Evolutionary conservation across 2,113 vertebrate species (phyloP), one percentile per base, ranked within the genome.

Genomic region (Elephas maximus): DNA sequence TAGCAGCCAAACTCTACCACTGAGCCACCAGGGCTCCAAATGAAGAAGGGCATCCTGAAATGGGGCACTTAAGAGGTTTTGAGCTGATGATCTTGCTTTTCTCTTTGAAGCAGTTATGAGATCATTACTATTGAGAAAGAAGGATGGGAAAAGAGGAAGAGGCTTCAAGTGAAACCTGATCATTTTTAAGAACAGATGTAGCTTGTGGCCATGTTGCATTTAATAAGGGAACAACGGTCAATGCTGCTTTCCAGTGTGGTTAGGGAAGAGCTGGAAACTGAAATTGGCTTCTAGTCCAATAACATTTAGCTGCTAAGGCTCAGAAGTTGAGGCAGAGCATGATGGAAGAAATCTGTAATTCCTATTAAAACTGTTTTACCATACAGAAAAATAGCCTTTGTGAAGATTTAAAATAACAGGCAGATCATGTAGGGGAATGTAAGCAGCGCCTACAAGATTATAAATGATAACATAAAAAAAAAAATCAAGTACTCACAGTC

Each of bases 201-300:
- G 33, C 63, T 81, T 65, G 33, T 89, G 37, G 65, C 77, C 69
- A 67, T 9, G 62, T 44, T 73, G 78, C 28, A 37, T 87, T 83
- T 69, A 84, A 74, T 92, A 87, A 90, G 45, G 7, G 45, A 88
- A 88, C 37, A 92, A 74, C 41, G 92, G 63, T 81, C 57, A 83
- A 57, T 48, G 63, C 37, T 87, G 18, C 83, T 92, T 85, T 88
- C 24, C 57, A 67, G 0, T 65, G 81, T 48, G 57, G 41, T 94
- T 86, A 89, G 79, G 21, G 17, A 94, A 94, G 53, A 92, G 37
- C n/a, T 90, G 41, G 45, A 90, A 90, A 37, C 8, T 60, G 28
- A 95, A 79, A 37, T 62, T 18, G 20, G 33, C 14, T 63, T 57
- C 15, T 57, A 57, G 53, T 69, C 6, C 67, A 85, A 37, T 8